Percentiles rank a stretch among this genome's conserved stretches.
Evolutionary conservation across 2,888 invertebrate genomes (phyloP).

Genomic region (Slavum lentiscoides): DNA sequence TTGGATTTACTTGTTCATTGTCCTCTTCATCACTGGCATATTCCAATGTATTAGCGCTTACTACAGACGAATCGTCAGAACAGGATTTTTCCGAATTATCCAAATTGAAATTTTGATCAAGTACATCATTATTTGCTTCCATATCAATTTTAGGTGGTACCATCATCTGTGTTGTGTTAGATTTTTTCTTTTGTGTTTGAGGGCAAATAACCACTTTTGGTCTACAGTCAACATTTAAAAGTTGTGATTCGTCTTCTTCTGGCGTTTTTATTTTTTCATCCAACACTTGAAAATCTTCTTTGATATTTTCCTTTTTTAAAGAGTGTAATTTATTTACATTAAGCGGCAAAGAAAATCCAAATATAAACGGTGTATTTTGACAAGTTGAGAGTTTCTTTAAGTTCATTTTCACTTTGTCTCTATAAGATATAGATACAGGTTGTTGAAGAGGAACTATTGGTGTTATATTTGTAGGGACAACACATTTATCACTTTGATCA

Average conservation of each 20-base stretch:
- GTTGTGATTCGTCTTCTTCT: not conserved
- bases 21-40: not conserved
- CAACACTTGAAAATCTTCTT: not conserved
- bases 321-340: not conserved
- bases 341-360: slow-evolving; percentile 27
- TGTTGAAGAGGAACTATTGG: not conserved
- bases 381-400: slow-evolving; percentile 38
- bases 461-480: not conserved
- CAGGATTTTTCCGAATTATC: not conserved
- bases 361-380: slow-evolving; percentile 28
- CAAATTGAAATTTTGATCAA: not conserved
- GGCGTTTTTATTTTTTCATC: not conserved
- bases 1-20: not conserved
- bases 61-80: not conserved
- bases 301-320: not conserved
- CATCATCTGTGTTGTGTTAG: not conserved
- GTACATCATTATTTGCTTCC: not conserved
- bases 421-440: not conserved
- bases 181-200: not conserved
- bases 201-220: not conserved
- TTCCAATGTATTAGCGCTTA: not conserved
- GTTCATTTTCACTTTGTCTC: slow-evolving; percentile 47
- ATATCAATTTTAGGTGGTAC: not conserved
- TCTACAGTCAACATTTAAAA: slow-evolving; percentile 7
- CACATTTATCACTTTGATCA: not conserved